phyloP scores from a whole-genome alignment of 2,888 invertebrate species.

The Orthosia gracilis region DNA sequence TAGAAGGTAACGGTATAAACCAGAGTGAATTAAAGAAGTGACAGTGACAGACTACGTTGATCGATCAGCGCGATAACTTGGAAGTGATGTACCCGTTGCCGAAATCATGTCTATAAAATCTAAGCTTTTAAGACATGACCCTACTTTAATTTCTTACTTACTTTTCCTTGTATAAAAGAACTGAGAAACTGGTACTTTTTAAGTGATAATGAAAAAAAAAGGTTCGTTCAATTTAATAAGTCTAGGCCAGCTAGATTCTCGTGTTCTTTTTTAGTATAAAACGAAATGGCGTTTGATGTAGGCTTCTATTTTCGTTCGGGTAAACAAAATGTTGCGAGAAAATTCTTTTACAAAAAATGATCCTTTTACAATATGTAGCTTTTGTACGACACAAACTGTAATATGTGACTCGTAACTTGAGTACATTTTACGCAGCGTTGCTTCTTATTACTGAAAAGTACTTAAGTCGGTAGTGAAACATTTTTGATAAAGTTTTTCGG shows the following conservation, averaged over 20 bases:
- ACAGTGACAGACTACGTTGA: conserved; percentile 63
- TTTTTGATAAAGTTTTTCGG: not conserved
- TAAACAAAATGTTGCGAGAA: conserved; percentile 34
- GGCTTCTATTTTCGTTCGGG: conserved; percentile 6
- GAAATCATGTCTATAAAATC: conserved; percentile 42
- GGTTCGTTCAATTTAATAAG: conserved; percentile 31
- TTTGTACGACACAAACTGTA: conserved; percentile 20
- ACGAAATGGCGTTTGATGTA: conserved; percentile 27
- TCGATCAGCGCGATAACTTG: conserved; percentile 57
- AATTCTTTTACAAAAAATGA: conserved; percentile 24
- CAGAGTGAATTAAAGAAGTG: conserved; percentile 56
- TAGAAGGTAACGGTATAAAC: conserved; percentile 65
- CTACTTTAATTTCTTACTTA: conserved; percentile 30
- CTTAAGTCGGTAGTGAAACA: not conserved
- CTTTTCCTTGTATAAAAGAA: conserved; percentile 31
- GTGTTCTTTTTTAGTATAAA: conserved; percentile 37
- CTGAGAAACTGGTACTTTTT: conserved; percentile 25
- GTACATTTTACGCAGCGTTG: conserved; percentile 17
- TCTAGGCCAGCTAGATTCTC: conserved; percentile 16
- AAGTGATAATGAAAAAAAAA: conserved; percentile 14
- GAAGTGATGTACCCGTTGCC: conserved; percentile 39
- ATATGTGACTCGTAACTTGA: conserved; percentile 25
- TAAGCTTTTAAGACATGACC: conserved; percentile 25
- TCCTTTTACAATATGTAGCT: conserved; percentile 22
- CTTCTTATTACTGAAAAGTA: conserved; percentile 7